Evolutionary conservation across 1,140 invertebrate genomes (phyloP).

Genomic region (Colletes gigas): DNA sequence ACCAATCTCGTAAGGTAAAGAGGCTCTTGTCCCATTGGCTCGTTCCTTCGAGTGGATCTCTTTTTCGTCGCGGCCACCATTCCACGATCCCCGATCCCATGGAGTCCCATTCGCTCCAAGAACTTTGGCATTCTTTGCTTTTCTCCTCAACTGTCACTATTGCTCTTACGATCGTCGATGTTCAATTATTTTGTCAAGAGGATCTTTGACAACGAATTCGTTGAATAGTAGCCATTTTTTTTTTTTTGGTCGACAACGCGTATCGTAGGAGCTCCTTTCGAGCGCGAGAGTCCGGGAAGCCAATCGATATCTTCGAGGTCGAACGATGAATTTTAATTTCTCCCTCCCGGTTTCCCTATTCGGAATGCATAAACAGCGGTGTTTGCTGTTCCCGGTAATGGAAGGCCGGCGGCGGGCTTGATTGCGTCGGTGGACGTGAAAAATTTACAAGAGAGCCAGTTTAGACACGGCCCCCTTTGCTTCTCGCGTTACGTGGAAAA

Average conservation of each 20-base stretch:
- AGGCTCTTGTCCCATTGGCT: conserved; percentile 76
- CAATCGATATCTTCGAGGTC: conserved; percentile 60
- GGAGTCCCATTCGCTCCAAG: not conserved
- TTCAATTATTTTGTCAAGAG: not conserved
- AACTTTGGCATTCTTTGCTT: not conserved
- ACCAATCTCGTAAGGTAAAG: conserved; percentile 80
- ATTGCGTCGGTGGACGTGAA: conserved; percentile 42
- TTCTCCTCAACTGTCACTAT: not conserved
- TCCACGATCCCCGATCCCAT: conserved; percentile 22
- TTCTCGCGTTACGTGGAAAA: not conserved
- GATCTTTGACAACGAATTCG: too few relatives aligned
- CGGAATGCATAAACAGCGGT: conserved; percentile 60
- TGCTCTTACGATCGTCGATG: not conserved
- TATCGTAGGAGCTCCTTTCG: conserved; percentile 11
- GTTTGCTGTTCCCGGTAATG: conserved; percentile 63
- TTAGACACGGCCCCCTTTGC: conserved; percentile 13
- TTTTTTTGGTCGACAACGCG: not conserved
- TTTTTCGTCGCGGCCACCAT: conserved; percentile 65
- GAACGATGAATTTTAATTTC: conserved; percentile 67
- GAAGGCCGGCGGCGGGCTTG: conserved; percentile 41
- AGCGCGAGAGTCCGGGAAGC: conserved; percentile 36
- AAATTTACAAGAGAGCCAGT: conserved; percentile 45
- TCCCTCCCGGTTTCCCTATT: conserved; percentile 39
- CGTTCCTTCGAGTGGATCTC: conserved; percentile 73
- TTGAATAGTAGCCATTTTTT: too few relatives aligned